Base-by-base conservation (phyloP, 2,113 vertebrate genomes). In the Eulacestoma nigropectus region DNA sequence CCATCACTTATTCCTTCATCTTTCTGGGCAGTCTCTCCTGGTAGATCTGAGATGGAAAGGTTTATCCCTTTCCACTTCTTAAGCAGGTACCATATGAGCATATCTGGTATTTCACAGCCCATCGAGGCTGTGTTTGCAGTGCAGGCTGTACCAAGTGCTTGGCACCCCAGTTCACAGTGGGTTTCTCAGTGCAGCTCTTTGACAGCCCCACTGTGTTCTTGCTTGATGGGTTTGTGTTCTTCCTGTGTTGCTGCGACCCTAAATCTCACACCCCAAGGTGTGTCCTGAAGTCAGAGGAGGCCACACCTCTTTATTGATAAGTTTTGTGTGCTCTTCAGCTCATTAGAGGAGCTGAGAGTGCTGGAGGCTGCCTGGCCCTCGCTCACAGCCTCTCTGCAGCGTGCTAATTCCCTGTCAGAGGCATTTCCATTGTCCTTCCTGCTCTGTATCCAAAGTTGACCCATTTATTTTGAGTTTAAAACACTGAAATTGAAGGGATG, bases 41-140 rank as follows among this genome's bases (percentile, higher is more conserved):
- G 32, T 47, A 21, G 30, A 20, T 4, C 22, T 25, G 64, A 57
- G 37, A 13, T 3, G 37, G 42, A 62, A n/a, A 49, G 27, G 22
- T 60, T 63, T 39, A 20, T 53, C 79, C 26, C 49, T 68, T 44
- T 75, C 52, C 33, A 8, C 0, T 49, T 64, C 33, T 42, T 57
- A 30, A 0, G 0, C 16, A 37, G 65, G 53, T 53, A 3, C 56
- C 15, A 2, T n/a, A 27, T 4, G 7, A 42, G 13, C 1, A 7
- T 6, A 0, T 27, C 16, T 65, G 73, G 17, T 37, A 2, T 69
- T 59, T 53, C 63, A 10, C 37, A 16, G 52, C 1, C 3, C 33
- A 1, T 8, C 0, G 1, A 32, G 75, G 82, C 16, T 23, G 35
- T 39, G 49, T 55, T 33, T 49, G 55, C 41, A 16, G 30, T 5